Evolutionary conservation across 2,797 vertebrate genomes (phyloP).

Genomic region (Lates japonicus): DNA sequence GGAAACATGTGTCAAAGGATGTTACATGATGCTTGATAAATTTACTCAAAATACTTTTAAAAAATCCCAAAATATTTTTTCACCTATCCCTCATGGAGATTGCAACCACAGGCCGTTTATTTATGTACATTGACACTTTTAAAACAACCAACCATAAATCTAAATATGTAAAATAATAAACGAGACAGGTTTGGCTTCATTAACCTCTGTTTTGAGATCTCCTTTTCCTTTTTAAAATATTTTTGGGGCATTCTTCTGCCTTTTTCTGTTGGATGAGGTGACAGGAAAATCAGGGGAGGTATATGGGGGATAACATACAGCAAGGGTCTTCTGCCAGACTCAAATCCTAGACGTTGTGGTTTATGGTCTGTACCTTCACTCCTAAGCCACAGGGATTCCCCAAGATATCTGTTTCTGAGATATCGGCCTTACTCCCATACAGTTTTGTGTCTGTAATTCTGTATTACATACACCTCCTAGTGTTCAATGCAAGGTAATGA

Average conservation of each 20-base stretch:
- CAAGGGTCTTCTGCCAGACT: neutral
- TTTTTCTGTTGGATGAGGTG: neutral
- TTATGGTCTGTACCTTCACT: neutral
- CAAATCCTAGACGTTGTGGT: neutral
- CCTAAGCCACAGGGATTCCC: neutral
- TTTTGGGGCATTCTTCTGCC: neutral
- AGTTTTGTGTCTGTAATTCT: no score
- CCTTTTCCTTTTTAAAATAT: neutral
- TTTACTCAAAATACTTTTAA: neutral
- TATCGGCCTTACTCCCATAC: neutral
- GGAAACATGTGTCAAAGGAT: slow-evolving; percentile 13
- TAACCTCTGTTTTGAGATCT: neutral
- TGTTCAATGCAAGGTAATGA: no score
- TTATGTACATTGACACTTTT: neutral
- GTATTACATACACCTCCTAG: no score
- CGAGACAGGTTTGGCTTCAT: neutral
- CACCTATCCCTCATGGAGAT: neutral
- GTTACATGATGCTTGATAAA: slow-evolving; percentile 22
- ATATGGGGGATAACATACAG: neutral
- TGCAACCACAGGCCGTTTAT: neutral
- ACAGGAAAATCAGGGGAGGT: neutral
- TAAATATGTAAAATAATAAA: neutral
- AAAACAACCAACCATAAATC: neutral
- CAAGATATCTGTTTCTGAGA: neutral
- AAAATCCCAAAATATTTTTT: neutral